Evolutionary conservation across 2,113 vertebrate genomes (phyloP).

Genomic region (Pygoscelis antarcticus): DNA sequence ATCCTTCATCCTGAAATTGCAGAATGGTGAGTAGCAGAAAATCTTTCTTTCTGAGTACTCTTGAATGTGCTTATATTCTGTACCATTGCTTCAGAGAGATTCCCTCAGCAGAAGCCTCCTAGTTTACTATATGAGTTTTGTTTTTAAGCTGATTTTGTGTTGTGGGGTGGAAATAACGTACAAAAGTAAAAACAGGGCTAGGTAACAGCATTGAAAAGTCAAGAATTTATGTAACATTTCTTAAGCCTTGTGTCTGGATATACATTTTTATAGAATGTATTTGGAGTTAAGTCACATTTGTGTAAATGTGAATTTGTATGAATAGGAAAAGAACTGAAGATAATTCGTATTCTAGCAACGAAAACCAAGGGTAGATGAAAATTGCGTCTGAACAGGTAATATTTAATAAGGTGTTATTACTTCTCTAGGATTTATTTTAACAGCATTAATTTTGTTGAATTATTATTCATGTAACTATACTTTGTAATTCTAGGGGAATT

Average conservation of each 20-base stretch:
- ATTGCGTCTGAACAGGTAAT: conserved; percentile 32
- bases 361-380: conserved; percentile 44
- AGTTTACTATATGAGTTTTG: not conserved
- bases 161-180: not conserved
- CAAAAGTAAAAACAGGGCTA: not conserved
- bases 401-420: conserved; percentile 57
- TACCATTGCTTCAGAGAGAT: not conserved
- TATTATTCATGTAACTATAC: not conserved
- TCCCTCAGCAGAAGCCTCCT: not conserved
- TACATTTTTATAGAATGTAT: not conserved
- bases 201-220: not conserved
- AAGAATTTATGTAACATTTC: not conserved
- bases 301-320: not conserved
- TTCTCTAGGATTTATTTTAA: conserved; percentile 63
- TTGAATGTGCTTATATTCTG: not conserved
- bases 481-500: not conserved
- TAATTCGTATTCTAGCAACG: conserved; percentile 24
- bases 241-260: not conserved
- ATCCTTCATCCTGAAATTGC: conserved; percentile 89
- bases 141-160: not conserved
- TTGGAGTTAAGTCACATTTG: not conserved
- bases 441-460: conserved; percentile 16
- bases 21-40: conserved; percentile 85
- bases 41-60: not conserved
- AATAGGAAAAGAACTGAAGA: not conserved